phyloP scores from a whole-genome alignment of 2,113 vertebrate species.

The Paramisgurnus dabryanus region DNA sequence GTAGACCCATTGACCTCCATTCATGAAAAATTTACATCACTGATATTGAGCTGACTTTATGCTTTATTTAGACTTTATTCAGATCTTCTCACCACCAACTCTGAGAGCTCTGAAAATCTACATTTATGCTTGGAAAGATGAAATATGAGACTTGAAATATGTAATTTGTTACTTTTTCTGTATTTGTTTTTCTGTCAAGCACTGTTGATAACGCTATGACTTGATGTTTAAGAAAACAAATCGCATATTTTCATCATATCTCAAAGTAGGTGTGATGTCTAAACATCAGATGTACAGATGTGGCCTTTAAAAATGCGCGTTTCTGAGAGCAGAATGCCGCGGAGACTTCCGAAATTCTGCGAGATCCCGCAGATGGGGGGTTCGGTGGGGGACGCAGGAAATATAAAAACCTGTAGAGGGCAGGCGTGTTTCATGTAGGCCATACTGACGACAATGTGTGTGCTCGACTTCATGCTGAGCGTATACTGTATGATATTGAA shows the following conservation, averaged over 20 bases:
- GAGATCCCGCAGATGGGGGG: no score
- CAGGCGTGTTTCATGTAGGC: no score
- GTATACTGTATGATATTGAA: no score
- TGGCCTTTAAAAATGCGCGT: no score
- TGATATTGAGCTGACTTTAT: slow-evolving; percentile 72
- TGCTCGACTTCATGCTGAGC: no score
- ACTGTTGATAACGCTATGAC: neutral
- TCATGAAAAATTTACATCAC: slow-evolving; percentile 74
- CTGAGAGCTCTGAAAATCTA: neutral
- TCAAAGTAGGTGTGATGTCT: slow-evolving; percentile 62
- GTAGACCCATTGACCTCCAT: slow-evolving; percentile 69
- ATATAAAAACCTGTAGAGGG: no score
- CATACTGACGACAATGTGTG: no score
- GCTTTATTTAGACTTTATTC: slow-evolving; percentile 67
- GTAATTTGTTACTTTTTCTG: neutral
- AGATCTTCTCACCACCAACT: slow-evolving; percentile 31
- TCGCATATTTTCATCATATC: neutral
- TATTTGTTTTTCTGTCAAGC: neutral
- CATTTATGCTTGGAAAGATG: neutral
- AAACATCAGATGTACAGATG: slow-evolving; percentile 9
- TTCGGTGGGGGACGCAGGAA: no score
- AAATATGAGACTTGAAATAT: no score
- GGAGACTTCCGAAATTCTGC: no score
- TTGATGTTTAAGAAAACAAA: no score
- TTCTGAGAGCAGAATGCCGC: no score